A percentile compares a stretch with the other conserved stretches of the same genome.
phyloP scores from a whole-genome alignment of 2,888 invertebrate genomes.

The Eutolmus rufibarbis region DNA sequence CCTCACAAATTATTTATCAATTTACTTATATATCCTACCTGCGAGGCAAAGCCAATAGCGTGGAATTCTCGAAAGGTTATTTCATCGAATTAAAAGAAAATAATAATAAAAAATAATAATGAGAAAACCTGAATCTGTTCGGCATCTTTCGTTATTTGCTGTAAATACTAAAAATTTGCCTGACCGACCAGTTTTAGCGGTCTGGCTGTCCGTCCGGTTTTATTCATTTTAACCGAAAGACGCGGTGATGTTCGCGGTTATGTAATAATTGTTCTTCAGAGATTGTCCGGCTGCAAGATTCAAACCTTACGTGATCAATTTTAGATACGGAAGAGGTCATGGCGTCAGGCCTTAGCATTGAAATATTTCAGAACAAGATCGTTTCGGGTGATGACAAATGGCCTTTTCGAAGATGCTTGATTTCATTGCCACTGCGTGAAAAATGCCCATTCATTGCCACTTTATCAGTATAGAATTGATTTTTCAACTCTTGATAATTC shows the following conservation, averaged over 20 bases:
- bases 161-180: background rate
- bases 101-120: background rate
- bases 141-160: background rate
- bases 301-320: background rate
- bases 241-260: background rate
- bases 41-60: background rate
- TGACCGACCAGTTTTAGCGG: background rate
- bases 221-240: background rate
- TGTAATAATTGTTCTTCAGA: background rate
- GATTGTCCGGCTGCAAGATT: background rate
- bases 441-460: background rate
- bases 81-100: background rate
- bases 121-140: slow-evolving; percentile 11
- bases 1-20: background rate
- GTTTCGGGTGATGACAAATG: background rate
- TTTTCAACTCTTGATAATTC: too few species aligned
- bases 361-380: background rate
- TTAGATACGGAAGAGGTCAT: background rate
- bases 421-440: background rate
- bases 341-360: background rate
- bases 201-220: background rate
- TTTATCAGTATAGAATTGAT: background rate
- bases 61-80: background rate
- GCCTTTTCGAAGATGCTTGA: background rate
- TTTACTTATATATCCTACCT: background rate